Base-by-base conservation (phyloP, 2,888 invertebrate genomes). In the Drosophila diplacantha region DNA sequence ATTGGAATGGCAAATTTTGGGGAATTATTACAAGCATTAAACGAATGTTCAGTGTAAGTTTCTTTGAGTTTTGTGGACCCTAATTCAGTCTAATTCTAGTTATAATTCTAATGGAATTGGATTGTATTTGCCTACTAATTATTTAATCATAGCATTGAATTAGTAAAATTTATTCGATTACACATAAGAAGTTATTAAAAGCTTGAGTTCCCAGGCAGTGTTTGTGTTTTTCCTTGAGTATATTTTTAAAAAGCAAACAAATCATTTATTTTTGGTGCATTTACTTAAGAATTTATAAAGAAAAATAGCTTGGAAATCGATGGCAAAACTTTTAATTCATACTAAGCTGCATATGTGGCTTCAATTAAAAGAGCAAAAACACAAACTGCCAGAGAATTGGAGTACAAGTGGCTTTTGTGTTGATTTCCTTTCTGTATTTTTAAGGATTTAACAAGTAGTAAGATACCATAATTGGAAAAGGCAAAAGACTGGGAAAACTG, bases 21-120 rank as follows among this genome's bases (percentile, higher is more conserved):
- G 32, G 26, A 32, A 58, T 38, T 39, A 58, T 18, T 39, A 54
- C 12, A 29, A 16, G 12, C 29, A 37, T 52, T 55, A 43, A 58
- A 56, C 43, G 22, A 41, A 43, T 35, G 29, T 55, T 43, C 22
- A 55, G 43, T 57, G 34, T 41, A 34, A 5, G 29, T 31, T 7
- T 12, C 3, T 7, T 1, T 12, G 20, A 29, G 14, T 24, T 49
- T 8, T 12, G 12, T n/a, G 39, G 6, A 29, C 9, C 1, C 9
- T 26, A 26, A 26, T 26, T 41, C 11, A 9, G 16, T 38, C 3
- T 6, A 22, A 22, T 22, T 22, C 22, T 22, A 12, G 5, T 20
- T 20, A 12, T 22, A 22, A 22, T 24, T 12, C 5, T 37, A 37
- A 18, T 18, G 18, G 18, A 37, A 37, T 14, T 39, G 14, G 5